phyloP scores from a whole-genome alignment of 37 sponge, comb jelly and placozoan species.

The Tethya wilhelma region DNA sequence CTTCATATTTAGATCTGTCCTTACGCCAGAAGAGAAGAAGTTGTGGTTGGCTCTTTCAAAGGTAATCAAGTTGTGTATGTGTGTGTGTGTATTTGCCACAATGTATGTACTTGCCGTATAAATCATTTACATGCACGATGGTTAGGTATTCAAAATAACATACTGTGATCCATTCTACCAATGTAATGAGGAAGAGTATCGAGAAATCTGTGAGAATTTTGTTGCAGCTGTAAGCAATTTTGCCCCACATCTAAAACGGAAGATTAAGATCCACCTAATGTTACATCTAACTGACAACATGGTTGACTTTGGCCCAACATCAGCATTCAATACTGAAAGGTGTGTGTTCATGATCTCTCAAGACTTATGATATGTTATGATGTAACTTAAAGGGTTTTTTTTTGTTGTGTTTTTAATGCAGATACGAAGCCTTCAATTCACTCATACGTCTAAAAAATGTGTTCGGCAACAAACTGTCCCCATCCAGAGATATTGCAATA shows the following conservation, averaged over 20 bases:
- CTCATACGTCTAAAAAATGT: neutral
- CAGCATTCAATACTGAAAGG: constrained; percentile 44
- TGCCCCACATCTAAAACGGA: constrained; percentile 5
- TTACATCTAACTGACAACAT: constrained; percentile 32
- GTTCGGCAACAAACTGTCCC: too few relatives aligned
- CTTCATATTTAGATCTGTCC: constrained; percentile 17
- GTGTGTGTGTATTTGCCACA: too few relatives aligned
- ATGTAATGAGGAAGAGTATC: too few relatives aligned
- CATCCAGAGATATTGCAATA: too few relatives aligned
- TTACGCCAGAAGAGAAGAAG: neutral
- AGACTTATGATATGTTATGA: too few relatives aligned
- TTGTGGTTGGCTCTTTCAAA: neutral
- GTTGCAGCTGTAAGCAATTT: constrained; percentile 1
- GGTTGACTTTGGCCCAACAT: constrained; percentile 39
- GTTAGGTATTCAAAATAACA: neutral
- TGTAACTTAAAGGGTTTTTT: neutral
- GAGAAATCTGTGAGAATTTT: constrained; percentile 19
- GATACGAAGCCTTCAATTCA: neutral
- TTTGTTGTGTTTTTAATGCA: neutral
- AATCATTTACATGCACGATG: neutral
- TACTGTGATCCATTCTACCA: neutral
- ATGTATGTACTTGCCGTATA: neutral
- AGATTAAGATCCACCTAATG: constrained; percentile 27
- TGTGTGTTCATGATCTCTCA: too few relatives aligned
- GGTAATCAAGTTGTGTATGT: too few relatives aligned